Evolutionary conservation across 2,888 invertebrate species (phyloP), one percentile per base, ranked within the genome.

Genomic region (Diplolepis rosae): DNA sequence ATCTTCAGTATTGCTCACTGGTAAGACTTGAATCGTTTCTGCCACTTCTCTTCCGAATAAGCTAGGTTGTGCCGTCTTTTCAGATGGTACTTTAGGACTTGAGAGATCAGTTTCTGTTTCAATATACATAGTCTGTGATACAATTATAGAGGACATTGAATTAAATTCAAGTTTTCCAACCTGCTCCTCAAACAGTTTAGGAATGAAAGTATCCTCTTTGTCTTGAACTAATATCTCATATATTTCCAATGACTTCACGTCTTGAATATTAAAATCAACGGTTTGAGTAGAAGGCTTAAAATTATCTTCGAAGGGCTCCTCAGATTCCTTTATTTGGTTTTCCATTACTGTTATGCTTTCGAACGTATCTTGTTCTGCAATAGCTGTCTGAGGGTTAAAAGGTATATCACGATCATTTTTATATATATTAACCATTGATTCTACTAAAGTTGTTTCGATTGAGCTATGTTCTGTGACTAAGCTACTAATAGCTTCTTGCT

Each of bases 311-410:
- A 89, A 87, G 30, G 82, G 78, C 66, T 84, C 85, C 76, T 90
- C 88, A 35, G 89, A 89, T 61, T 91, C 89, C 75, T 89, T 88
- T 24, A 84, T 74, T 28, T 87, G 68, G 80, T 85, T 90, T 85
- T 93, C 91, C 13, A 89, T 90, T 11, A 93, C 85, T 70, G 91
- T 89, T 45, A 93, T 77, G 81, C 92, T 90, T 83, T 91, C 91
- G 68, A 90, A 88, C 32, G 90, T 87, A 68, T 91, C 90, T 78
- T 90, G 90, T 30, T 83, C 89, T 66, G 88, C 78, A 54, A 84
- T 80, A 11, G 92, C 92, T 54, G 82, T 87, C 66, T 88, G 88
- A 22, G 90, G 89, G 45, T 82, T 80, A 13, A 82, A 80, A 18
- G 80, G 78, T 2, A 80, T 54, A 1, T 61, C 32, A 42, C 18